Evolutionary conservation across 2,797 vertebrate genomes (phyloP), one percentile per base, ranked within the genome.

Genomic region (Odontamblyopus rebecca): DNA sequence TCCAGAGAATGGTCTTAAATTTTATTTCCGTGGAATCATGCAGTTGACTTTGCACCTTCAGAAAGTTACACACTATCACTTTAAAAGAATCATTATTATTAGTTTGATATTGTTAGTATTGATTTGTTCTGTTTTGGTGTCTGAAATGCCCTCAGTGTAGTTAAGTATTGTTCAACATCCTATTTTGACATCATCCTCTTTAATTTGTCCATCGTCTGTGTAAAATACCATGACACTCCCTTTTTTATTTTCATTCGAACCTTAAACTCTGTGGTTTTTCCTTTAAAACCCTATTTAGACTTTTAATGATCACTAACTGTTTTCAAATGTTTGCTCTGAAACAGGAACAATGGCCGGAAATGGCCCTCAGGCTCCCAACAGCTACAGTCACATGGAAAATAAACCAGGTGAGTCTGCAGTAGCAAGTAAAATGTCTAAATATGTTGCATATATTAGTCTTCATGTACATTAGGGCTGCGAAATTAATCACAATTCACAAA

Each of bases 301-400:
- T 48, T 48, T 48, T 15, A 48, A 48, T 48, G 3, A 62, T 74
- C 4, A 18, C 56, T 73, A 8, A 64, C 70, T 79, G 61, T 26
- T 71, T 78, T 80, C 27, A 72, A 65, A 62, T 82, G 68, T 81
- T 82, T 88, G 27, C 50, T 81, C 86, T 84, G 61, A 54, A 94
- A 93, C 92, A 78, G 92, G 93, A 88, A 70, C 91, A 71, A 69
- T 90, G 85, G 80, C 92, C 76, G 93, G 89, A 57, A 95, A 95
- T 76, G 93, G 90, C 69, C 88, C 93, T 44, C 83, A 81, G 73
- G 83, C 91, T 72, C 89, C 93, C 16, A 95, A 94, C 86, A 96
- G 86, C 92, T 96, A 95, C 0, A 96, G 97, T 87, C 91, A 96
- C 53, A 91, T 96, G 88, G 96, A 98, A 93, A 95, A 92, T 79